phyloP scores from a whole-genome alignment of 2,888 invertebrate genomes.

The Rutpela maculata region DNA sequence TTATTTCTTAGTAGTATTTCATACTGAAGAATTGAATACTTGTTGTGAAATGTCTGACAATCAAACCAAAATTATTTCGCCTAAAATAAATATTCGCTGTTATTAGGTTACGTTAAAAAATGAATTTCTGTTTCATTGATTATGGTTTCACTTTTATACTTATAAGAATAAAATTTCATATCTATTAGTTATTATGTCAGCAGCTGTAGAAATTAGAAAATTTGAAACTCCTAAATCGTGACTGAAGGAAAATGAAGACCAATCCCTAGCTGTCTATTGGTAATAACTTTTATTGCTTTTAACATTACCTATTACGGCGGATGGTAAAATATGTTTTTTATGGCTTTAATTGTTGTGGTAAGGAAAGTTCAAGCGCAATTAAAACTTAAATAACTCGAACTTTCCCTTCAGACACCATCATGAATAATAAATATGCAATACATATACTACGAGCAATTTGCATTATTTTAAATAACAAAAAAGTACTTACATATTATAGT shows the following conservation, averaged over 20 bases:
- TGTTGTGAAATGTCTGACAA: neutral
- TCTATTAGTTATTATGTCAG: neutral
- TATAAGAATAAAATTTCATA: neutral
- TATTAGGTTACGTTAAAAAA: neutral
- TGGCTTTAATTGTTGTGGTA: neutral
- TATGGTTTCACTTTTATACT: neutral
- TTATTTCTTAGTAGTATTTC: no score
- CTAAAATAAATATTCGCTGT: neutral
- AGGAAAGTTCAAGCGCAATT: constrained; percentile 1
- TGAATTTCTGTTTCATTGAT: neutral
- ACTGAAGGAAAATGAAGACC: neutral
- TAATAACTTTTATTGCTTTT: neutral
- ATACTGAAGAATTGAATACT: neutral
- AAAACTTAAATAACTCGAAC: neutral
- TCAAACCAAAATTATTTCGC: neutral
- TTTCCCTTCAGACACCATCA: neutral
- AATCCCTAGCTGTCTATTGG: neutral
- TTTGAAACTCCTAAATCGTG: neutral
- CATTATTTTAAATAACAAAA: no score
- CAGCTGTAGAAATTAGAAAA: neutral
- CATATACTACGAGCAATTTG: no score
- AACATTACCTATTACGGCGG: neutral
- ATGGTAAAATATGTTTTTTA: neutral
- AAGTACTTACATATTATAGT: no score
- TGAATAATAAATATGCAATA: neutral